Conservation (phyloP, 2,113 vertebrate species). For the Micromys minutus region DNA sequence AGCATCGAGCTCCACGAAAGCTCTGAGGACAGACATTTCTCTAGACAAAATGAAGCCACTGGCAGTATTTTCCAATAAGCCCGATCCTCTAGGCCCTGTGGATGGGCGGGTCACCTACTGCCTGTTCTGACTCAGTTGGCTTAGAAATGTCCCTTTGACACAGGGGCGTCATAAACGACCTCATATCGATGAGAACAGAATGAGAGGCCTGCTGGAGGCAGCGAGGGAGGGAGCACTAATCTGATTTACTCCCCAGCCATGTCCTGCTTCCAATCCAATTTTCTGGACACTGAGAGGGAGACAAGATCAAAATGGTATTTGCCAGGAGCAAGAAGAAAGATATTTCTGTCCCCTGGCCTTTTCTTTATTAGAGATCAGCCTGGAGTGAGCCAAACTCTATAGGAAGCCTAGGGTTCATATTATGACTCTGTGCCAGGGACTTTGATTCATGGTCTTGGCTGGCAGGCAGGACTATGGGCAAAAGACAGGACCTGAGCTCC, state of each 20-base stretch:
- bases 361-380: constrained; percentile 32
- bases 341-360: constrained; percentile 21
- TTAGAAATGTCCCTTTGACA: not conserved
- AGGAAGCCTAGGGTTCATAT: not conserved
- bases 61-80: not conserved
- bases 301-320: constrained; percentile 38
- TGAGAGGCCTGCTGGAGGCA: not conserved
- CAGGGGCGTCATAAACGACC: fast-evolving
- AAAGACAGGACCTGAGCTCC: not conserved
- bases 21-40: fast-evolving
- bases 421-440: not conserved
- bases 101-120: fast-evolving
- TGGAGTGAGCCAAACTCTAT: not conserved
- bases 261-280: constrained; percentile 59
- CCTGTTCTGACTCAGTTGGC: not conserved
- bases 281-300: constrained; percentile 48
- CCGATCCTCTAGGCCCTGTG: not conserved
- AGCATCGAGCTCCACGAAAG: fast-evolving
- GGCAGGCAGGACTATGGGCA: fast-evolving
- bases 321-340: constrained; percentile 9
- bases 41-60: not conserved
- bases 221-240: not conserved
- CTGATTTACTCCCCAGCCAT: not conserved
- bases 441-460: not conserved
- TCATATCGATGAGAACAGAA: not conserved